Percentiles rank a stretch among this genome's conserved stretches.
phyloP scores from a whole-genome alignment of 2,888 invertebrate genomes.

The Lepidocyrtoides sp. region DNA sequence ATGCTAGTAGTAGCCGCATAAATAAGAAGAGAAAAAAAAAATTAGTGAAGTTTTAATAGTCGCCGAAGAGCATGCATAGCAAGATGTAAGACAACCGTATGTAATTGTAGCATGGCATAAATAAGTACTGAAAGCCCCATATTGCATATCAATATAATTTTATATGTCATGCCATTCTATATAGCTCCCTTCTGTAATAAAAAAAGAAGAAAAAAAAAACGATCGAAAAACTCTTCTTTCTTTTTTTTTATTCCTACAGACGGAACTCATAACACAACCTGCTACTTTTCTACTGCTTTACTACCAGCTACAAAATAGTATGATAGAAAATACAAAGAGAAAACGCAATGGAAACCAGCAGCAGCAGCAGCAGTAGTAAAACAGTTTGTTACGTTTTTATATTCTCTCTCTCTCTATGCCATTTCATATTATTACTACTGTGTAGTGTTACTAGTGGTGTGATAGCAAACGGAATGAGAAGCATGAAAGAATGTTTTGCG shows the following conservation, averaged over 20 bases:
- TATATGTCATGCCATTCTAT: slow-evolving; percentile 43
- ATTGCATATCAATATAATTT: slow-evolving; percentile 46
- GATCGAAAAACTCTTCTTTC: slow-evolving; percentile 46
- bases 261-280: slow-evolving; percentile 37
- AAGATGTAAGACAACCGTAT: too few species aligned
- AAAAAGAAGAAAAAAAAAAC: slow-evolving; percentile 41
- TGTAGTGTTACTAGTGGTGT: background rate
- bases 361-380: slow-evolving; percentile 46
- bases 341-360: slow-evolving; percentile 45
- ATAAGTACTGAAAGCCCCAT: slow-evolving; percentile 18
- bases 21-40: slow-evolving; percentile 44
- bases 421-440: slow-evolving; percentile 41
- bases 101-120: background rate
- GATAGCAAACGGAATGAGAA: slow-evolving; percentile 25
- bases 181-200: slow-evolving; percentile 47
- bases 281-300: slow-evolving; percentile 20
- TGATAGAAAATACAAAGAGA: slow-evolving; percentile 49
- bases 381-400: slow-evolving; percentile 49
- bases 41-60: slow-evolving; percentile 57
- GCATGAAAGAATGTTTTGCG: slow-evolving; percentile 34
- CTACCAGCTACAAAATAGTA: slow-evolving; percentile 30
- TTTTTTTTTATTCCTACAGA: background rate
- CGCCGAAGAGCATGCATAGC: background rate
- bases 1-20: background rate
- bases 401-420: slow-evolving; percentile 15